Evolutionary conservation across 2,888 invertebrate species (phyloP).

Genomic region (Zele albiditarsus): DNA sequence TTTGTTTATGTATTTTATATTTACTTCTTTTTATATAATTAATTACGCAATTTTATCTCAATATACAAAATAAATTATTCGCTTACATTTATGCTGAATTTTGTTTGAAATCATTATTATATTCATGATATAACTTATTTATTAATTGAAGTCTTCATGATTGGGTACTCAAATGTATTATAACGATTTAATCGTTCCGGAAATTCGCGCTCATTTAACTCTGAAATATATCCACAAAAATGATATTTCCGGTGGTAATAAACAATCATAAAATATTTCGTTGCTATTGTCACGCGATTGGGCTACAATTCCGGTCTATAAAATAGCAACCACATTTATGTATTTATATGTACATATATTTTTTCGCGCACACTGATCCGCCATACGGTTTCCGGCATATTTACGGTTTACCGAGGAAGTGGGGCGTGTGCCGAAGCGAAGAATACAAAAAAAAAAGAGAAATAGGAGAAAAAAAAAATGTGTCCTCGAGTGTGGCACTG

Average conservation of each 20-base stretch:
- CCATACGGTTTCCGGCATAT: slow-evolving; percentile 28
- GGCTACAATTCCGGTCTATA: slow-evolving; percentile 24
- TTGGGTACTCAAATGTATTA: background rate
- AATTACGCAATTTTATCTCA: too few species aligned
- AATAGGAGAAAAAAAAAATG: background rate
- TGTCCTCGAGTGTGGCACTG: background rate
- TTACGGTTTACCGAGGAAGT: slow-evolving; percentile 14
- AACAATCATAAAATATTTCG: slow-evolving; percentile 6
- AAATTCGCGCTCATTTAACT: slow-evolving; percentile 9
- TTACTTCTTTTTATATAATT: background rate
- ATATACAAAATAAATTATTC: too few species aligned
- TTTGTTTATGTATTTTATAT: background rate
- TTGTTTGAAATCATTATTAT: background rate
- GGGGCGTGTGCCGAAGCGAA: background rate
- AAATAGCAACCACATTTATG: background rate
- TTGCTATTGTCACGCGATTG: slow-evolving; percentile 16
- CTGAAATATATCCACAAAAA: slow-evolving; percentile 19
- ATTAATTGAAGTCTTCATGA: background rate
- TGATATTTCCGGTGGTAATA: slow-evolving; percentile 29
- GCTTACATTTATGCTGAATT: background rate
- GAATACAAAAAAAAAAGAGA: background rate
- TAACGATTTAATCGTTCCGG: slow-evolving; percentile 15
- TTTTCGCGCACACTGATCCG: background rate
- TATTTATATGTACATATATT: background rate
- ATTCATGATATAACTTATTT: background rate